These are phyloP conservation scores for Pectinophora gossypiella DNA, from an alignment of 1,140 invertebrate species.

Conservation along the genomic window DNA sequence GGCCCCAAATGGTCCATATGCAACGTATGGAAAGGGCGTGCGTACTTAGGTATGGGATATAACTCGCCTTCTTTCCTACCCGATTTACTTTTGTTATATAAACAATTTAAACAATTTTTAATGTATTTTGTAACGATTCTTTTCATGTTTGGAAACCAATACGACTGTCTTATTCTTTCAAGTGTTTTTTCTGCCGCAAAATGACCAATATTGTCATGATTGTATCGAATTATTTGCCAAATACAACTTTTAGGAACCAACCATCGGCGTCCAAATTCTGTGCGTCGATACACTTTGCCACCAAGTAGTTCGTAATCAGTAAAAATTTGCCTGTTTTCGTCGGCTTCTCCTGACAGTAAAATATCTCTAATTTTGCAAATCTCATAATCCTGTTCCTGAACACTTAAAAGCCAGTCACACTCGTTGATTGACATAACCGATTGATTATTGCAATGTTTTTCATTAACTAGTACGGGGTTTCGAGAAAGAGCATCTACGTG, in stretches of 20 bases:
- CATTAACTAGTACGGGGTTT: too few relatives aligned
- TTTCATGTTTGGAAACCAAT: conserved; percentile 19
- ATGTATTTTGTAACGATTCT: conserved; percentile 13
- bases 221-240: neutral
- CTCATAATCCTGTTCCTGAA: conserved; percentile 14
- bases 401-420: conserved; percentile 12
- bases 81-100: conserved; percentile 3
- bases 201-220: conserved; percentile 9
- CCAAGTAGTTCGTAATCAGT: neutral
- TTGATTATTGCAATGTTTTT: neutral
- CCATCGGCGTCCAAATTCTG: neutral
- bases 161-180: conserved; percentile 9
- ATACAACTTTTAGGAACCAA: neutral
- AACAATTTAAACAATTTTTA: conserved; percentile 13
- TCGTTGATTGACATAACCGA: conserved; percentile 5
- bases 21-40: conserved; percentile 4
- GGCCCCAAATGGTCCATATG: too few relatives aligned
- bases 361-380: conserved; percentile 9
- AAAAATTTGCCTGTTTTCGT: neutral
- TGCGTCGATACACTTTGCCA: neutral
- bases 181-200: conserved; percentile 1
- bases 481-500: conserved; percentile 46
- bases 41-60: neutral
- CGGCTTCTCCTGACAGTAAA: conserved; percentile 1
- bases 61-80: conserved; percentile 12